Evolutionary conservation across 2,888 invertebrate genomes (phyloP).

Genomic region (Agriotes lineatus): DNA sequence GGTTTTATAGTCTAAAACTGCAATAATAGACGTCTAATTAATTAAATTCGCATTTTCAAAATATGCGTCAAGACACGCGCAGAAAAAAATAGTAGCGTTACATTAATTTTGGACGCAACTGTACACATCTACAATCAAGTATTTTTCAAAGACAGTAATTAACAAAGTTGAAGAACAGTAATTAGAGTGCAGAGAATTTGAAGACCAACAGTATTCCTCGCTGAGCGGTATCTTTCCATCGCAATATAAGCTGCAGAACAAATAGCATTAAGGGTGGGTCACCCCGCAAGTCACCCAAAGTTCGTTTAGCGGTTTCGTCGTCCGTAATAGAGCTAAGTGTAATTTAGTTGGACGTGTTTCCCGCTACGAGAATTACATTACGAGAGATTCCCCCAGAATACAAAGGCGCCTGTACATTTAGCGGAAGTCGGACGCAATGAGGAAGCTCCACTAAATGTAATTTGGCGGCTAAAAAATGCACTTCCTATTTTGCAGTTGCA

Average conservation of each 20-base stretch:
- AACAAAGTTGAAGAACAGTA: too few species aligned
- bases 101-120: too few species aligned
- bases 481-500: constrained; percentile 22
- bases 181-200: too few species aligned
- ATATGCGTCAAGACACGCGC: too few species aligned
- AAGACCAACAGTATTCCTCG: too few species aligned
- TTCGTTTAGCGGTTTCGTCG: constrained; percentile 44
- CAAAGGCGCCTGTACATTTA: constrained; percentile 46
- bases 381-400: constrained; percentile 46
- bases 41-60: too few species aligned
- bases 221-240: too few species aligned
- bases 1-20: too few species aligned
- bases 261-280: constrained; percentile 45
- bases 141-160: too few species aligned
- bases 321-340: constrained; percentile 49
- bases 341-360: constrained; percentile 48
- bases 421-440: constrained; percentile 41
- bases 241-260: constrained; percentile 46
- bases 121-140: too few species aligned
- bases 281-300: constrained; percentile 40
- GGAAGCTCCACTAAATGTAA: constrained; percentile 40
- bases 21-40: too few species aligned
- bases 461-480: constrained; percentile 33
- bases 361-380: constrained; percentile 50
- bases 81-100: too few species aligned